Evolutionary conservation across 1,140 invertebrate genomes (phyloP).

Genomic region (Drosophila sp.): DNA sequence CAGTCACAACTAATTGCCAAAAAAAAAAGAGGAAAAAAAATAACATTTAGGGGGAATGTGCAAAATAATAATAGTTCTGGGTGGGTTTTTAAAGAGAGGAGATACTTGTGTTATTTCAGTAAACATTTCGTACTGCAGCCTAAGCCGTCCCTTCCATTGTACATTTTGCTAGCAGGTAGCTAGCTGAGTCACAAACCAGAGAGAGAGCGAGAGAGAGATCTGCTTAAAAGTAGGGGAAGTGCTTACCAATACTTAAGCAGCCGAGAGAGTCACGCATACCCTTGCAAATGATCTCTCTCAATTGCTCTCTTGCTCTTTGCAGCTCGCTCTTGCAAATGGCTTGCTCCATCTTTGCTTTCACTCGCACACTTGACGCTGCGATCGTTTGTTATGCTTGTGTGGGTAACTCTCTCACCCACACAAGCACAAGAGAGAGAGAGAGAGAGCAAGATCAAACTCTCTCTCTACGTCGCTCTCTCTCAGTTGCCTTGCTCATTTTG

Average conservation of each 20-base stretch:
- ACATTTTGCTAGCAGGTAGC: conserved; percentile 37
- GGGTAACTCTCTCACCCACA: conserved; percentile 61
- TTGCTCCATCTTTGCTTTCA: conserved; percentile 31
- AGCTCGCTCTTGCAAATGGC: not conserved
- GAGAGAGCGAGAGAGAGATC: not conserved
- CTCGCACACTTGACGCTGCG: conserved; percentile 51
- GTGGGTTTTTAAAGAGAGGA: not conserved
- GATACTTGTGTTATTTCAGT: conserved; percentile 10
- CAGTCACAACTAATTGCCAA: conserved; percentile 72
- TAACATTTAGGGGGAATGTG: conserved; percentile 19
- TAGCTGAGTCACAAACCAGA: conserved; percentile 37
- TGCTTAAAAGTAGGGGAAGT: not conserved
- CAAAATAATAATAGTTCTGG: conserved; percentile 55
- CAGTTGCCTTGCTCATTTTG: conserved; percentile 17
- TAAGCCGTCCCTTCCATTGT: not conserved
- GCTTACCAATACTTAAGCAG: not conserved
- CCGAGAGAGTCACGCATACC: no score
- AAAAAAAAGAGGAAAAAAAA: conserved; percentile 53
- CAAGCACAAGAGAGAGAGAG: not conserved
- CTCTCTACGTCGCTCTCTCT: conserved; percentile 14
- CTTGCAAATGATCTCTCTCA: conserved; percentile 20
- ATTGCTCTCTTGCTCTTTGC: conserved; percentile 1
- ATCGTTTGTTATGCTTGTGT: conserved; percentile 45
- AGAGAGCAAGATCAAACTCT: not conserved
- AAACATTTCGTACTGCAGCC: not conserved